phyloP scores from a whole-genome alignment of 2,113 vertebrate species.

The Atlantisia rogersi region DNA sequence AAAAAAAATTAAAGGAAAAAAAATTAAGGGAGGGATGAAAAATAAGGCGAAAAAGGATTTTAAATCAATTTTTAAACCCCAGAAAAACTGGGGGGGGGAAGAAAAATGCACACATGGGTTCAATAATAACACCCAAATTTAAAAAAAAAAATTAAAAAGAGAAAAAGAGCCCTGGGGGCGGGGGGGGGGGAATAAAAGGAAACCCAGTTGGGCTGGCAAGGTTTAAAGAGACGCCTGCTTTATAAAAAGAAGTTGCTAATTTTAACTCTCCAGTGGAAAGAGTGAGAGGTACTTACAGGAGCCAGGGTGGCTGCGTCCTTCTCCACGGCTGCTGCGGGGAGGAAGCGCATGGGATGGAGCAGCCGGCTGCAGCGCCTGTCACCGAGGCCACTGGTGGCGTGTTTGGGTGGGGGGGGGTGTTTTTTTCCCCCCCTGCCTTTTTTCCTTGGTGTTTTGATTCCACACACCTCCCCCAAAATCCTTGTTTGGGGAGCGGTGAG shows the following conservation, averaged over 20 bases:
- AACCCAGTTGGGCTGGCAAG: slow-evolving; percentile 13
- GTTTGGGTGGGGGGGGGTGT: no score
- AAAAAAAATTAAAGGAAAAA: neutral
- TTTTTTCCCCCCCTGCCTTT: neutral
- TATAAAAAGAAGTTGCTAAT: slow-evolving; percentile 60
- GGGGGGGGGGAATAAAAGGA: neutral
- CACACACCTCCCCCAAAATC: neutral
- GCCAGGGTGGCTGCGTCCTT: slow-evolving; percentile 40
- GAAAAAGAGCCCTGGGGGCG: neutral
- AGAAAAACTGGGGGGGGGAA: neutral
- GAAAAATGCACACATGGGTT: neutral
- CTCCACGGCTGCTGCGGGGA: neutral
- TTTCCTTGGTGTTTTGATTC: no score
- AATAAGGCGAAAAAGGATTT: neutral
- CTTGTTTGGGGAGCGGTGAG: neutral
- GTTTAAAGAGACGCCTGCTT: slow-evolving; percentile 28
- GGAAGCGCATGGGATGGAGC: neutral
- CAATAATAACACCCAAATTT: neutral
- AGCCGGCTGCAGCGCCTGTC: neutral
- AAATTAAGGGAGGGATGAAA: neutral
- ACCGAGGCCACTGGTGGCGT: neutral
- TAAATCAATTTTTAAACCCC: no score
- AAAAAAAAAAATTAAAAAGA: neutral
- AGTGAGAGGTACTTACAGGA: slow-evolving; percentile 61
- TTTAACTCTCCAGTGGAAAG: slow-evolving; percentile 70